Evolutionary conservation across 92 coral and sea anemone genomes (phyloP).

Genomic region (Epizoanthus rinbou): DNA sequence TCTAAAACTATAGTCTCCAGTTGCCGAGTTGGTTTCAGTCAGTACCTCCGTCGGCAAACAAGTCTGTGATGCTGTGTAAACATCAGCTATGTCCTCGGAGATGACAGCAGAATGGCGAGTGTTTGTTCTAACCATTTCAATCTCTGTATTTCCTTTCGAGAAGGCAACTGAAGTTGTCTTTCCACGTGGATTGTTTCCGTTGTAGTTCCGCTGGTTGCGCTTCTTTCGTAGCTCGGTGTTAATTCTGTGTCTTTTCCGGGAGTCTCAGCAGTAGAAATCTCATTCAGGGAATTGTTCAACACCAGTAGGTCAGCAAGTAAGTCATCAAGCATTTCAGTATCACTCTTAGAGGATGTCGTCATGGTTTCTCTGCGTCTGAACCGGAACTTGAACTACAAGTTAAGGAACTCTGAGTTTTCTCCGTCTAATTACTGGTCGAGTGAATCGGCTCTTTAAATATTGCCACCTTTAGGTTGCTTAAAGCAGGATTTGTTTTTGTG

Average conservation of each 20-base stretch:
- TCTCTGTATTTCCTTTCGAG: slow-evolving; percentile 17
- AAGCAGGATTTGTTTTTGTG: too few relatives aligned
- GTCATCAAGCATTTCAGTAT: slow-evolving; percentile 1
- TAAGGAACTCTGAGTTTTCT: not conserved
- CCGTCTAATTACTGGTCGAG: not conserved
- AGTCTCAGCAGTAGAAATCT: slow-evolving; percentile 1
- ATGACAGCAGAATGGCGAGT: slow-evolving; percentile 3
- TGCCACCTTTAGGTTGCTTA: too few relatives aligned
- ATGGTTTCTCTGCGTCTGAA: not conserved
- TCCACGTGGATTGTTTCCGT: not conserved
- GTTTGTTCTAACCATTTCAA: slow-evolving; percentile 27
- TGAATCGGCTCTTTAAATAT: too few relatives aligned
- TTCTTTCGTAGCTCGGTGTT: not conserved
- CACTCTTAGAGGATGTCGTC: not conserved
- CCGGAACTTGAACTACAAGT: too few relatives aligned
- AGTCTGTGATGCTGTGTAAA: not conserved
- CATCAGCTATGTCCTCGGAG: slow-evolving; percentile 1
- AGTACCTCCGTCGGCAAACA: too few relatives aligned
- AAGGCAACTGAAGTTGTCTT: not conserved
- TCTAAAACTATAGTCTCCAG: too few relatives aligned
- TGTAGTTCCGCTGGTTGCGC: not conserved
- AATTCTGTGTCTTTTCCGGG: not conserved
- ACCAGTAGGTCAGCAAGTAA: slow-evolving; percentile 6
- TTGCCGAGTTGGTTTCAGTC: too few relatives aligned
- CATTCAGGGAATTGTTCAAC: slow-evolving; percentile 1